These are phyloP conservation scores for Pissodes strobi DNA, from an alignment of 1,140 invertebrate species.

Conservation along the genomic window DNA sequence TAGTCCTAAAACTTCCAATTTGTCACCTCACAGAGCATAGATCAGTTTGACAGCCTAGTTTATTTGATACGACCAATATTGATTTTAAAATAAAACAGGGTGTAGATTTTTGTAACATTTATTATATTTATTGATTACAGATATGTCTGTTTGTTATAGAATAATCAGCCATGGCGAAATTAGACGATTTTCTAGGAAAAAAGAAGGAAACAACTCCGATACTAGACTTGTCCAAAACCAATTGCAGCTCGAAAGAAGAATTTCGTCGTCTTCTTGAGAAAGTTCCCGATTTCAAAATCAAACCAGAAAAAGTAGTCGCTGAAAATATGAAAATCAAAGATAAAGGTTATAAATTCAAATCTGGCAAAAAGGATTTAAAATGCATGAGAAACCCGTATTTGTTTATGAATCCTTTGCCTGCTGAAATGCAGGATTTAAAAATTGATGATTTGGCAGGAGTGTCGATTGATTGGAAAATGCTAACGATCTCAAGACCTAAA, in stretches of 20 bases:
- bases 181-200: slow-evolving; percentile 82
- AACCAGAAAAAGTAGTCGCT: slow-evolving; percentile 75
- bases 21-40: slow-evolving; percentile 20
- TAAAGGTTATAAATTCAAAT: slow-evolving; percentile 68
- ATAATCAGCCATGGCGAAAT: slow-evolving; percentile 60
- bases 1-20: slow-evolving; percentile 56
- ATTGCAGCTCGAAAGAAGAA: slow-evolving; percentile 76
- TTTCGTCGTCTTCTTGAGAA: slow-evolving; percentile 80
- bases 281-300: slow-evolving; percentile 87
- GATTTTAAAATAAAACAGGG: too few species aligned
- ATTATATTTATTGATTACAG: too few species aligned
- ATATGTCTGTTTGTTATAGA: slow-evolving; percentile 10
- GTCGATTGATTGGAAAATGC: slow-evolving; percentile 92
- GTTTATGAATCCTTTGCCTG: slow-evolving; percentile 80
- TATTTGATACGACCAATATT: too few species aligned
- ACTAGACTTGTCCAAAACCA: slow-evolving; percentile 80
- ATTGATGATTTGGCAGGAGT: slow-evolving; percentile 80
- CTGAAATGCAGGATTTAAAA: slow-evolving; percentile 77
- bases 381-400: slow-evolving; percentile 64
- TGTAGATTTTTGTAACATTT: too few species aligned
- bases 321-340: slow-evolving; percentile 71
- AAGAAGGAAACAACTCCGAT: slow-evolving; percentile 83
- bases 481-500: slow-evolving; percentile 83
- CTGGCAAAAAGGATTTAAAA: slow-evolving; percentile 68
- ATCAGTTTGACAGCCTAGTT: too few species aligned